Conservation (phyloP, 2,888 invertebrate species). For the Bedellia somnulentella region DNA sequence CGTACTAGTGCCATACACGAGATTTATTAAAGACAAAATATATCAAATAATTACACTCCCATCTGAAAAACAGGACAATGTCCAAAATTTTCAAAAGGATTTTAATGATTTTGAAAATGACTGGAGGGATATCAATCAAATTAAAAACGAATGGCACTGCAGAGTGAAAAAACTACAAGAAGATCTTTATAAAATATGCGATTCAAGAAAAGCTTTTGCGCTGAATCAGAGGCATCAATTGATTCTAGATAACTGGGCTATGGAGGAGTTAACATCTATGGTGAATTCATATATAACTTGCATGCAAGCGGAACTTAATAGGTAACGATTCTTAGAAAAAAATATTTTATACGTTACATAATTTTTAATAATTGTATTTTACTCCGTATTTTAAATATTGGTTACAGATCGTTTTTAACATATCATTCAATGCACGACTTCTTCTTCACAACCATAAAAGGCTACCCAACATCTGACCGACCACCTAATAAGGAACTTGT, state of each 20-base stretch:
- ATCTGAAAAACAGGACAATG: constrained; percentile 59
- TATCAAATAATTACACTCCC: constrained; percentile 54
- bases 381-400: constrained; percentile 18
- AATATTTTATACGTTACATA: constrained; percentile 18
- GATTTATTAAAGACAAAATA: constrained; percentile 57
- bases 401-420: constrained; percentile 37
- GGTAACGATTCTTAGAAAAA: too few species aligned
- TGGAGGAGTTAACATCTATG: constrained; percentile 53
- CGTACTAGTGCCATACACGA: constrained; percentile 57
- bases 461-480: constrained; percentile 30
- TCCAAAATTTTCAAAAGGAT: constrained; percentile 57
- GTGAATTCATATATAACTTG: constrained; percentile 57
- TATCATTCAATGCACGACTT: constrained; percentile 51
- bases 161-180: constrained; percentile 50
- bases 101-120: constrained; percentile 65
- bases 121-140: constrained; percentile 54
- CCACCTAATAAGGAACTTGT: constrained; percentile 33
- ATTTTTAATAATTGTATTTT: too few species aligned
- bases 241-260: constrained; percentile 60
- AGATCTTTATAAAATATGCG: constrained; percentile 58
- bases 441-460: constrained; percentile 38
- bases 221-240: constrained; percentile 54
- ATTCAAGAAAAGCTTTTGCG: constrained; percentile 51
- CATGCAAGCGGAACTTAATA: constrained; percentile 65
- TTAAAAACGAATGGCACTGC: constrained; percentile 66